Evolutionary conservation across 2,888 invertebrate species (phyloP), one percentile per base, ranked within the genome.

Genomic region (Emmelina monodactyla): DNA sequence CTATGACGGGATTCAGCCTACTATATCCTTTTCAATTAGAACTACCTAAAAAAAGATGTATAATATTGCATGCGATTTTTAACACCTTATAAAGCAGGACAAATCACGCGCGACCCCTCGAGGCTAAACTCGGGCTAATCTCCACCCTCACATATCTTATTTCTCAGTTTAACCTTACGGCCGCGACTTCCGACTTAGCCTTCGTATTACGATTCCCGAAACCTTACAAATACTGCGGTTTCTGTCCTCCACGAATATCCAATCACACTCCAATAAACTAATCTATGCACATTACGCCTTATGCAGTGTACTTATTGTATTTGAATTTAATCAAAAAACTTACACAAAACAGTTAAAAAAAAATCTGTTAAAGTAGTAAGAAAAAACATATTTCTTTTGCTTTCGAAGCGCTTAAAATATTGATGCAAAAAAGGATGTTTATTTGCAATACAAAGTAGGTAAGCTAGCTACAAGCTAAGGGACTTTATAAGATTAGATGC

Each of bases 1-100:
- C 62, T 94, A 92, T 84, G 94, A 94, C 75, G 92, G 92, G 72
- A 86, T 92, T 82, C 91, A 92, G 83, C 92, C 93, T 88, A 92
- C 93, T 86, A 93, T 94, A 92, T 94, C 94, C 90, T 94, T 94
- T 92, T 87, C 84, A 62, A 84, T 86, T 83, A 79, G 49, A 55
- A 12, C 19, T 13, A 12, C 25, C 25, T 6, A 6, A 19, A 9
- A 19, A 6, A 19, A 19, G 19, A 6, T 19, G 9, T 19, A 19
- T 19, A 5, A 19, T 19, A 6, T 9, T 19, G 9, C 19, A 9
- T 19, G 19, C 9, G 9, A 9, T 6, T 5, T 19, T 19, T 19
- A 9, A 5, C 19, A 19, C 9, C 5, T 19, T 5, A 19, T 19
- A 19, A 19, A 5, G 19, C 5, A 19, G 5, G 19, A 9, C 9